Evolutionary conservation across 1,140 invertebrate genomes (phyloP), one percentile per base, ranked within the genome.

Genomic region (Epicauta chinensis): DNA sequence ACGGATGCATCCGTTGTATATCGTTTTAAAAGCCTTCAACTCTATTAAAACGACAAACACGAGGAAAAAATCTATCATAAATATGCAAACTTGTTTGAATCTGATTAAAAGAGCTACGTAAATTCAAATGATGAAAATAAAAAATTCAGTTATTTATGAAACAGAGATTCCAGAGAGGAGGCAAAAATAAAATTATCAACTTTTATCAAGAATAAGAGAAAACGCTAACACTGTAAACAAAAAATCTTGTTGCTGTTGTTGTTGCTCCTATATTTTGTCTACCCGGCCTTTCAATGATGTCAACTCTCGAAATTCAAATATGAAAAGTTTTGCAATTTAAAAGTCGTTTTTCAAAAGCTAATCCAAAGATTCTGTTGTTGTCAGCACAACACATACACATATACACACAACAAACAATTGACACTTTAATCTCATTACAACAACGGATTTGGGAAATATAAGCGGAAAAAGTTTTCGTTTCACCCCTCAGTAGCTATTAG

Each of bases 291-390:
- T 37, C 38, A 37, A 47, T 47, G 45, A 37, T 47, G 45, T 47
- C 45, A 17, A 29, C 45, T 47, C 34, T 23, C 23, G 45, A 47
- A 47, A 47, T 47, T 47, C 32, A 47, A 47, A 47, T 47, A 38
- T 38, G 45, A 47, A 47, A 47, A 47, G 45, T 47, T 47, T 47
- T 23, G 45, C 45, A 47, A 47, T 47, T 47, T 47, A 38, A 47
- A 47, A 47, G 45, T 38, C 45, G 45, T 38, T 47, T 47, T 38
- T 47, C 45, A 32, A 34, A 23, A 35, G 36, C 43, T 7, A 23
- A 23, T 23, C 23, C 23, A 23, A 3, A 23, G n/a, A n/a, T n/a
- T 23, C 23, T 23, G 1, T 23, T 23, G 23, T 23, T 23, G 23
- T 23, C 23, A 23, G 7, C 23, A 5, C 23, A n/a, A n/a, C n/a